Percentiles rank a stretch among this genome's conserved stretches.
These are phyloP conservation scores for Tetheella fluctuosa DNA, from an alignment of 2,888 invertebrate genomes.

Conservation along the genomic window DNA sequence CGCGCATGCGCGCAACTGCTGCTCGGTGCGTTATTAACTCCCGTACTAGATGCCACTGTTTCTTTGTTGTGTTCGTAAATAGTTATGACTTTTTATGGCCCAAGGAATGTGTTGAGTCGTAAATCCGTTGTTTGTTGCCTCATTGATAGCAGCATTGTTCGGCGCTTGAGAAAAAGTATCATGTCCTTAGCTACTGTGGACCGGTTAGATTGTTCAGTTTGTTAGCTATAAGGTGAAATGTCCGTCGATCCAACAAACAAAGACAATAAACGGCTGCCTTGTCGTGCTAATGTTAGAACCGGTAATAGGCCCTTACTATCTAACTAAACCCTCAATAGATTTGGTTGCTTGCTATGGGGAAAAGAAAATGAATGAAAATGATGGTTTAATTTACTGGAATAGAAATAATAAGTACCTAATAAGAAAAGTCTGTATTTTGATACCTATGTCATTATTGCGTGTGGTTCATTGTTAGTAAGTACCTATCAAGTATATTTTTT, in stretches of 20 bases:
- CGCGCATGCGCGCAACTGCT: slow-evolving; percentile 63
- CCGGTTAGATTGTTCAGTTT: slow-evolving; percentile 53
- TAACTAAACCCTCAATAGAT: not conserved
- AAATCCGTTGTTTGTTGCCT: slow-evolving; percentile 66
- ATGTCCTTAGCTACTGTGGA: slow-evolving; percentile 47
- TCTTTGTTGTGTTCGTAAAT: slow-evolving; percentile 78
- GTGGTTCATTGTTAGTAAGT: too few relatives aligned
- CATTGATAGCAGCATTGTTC: slow-evolving; percentile 68
- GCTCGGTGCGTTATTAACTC: slow-evolving; percentile 71
- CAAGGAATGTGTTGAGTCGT: slow-evolving; percentile 70
- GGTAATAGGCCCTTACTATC: slow-evolving; percentile 28
- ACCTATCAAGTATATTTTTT: too few relatives aligned
- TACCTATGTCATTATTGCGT: too few relatives aligned
- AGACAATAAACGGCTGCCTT: slow-evolving; percentile 20
- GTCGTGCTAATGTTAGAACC: slow-evolving; percentile 26
- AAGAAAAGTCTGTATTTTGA: too few relatives aligned
- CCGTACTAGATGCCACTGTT: slow-evolving; percentile 73
- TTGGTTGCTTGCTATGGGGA: not conserved
- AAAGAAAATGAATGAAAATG: too few relatives aligned
- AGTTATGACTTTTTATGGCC: slow-evolving; percentile 77
- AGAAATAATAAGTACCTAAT: too few relatives aligned
- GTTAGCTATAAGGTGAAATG: slow-evolving; percentile 57
- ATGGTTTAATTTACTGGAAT: too few relatives aligned
- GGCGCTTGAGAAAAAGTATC: slow-evolving; percentile 52
- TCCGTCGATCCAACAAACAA: slow-evolving; percentile 34